These are phyloP conservation scores for Nipponacmea schrenckii DNA, from an alignment of 2,888 invertebrate species.

Conservation along the genomic window DNA sequence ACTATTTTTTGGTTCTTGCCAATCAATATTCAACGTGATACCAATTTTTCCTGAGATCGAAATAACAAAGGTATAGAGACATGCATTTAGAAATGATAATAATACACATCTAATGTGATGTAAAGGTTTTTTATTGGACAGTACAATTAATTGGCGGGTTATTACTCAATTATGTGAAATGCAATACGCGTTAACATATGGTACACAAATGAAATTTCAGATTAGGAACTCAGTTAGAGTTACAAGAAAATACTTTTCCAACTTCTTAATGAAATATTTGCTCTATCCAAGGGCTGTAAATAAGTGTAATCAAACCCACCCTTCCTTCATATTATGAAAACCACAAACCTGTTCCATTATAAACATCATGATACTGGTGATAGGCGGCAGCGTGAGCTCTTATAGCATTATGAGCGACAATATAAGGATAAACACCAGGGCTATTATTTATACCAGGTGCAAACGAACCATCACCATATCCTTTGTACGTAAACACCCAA, in stretches of 20 bases:
- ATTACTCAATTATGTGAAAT: too few relatives aligned
- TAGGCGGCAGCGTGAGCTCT: conserved; percentile 77
- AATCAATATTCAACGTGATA: conserved; percentile 54
- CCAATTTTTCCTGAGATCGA: conserved; percentile 46
- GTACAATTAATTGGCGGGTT: too few relatives aligned
- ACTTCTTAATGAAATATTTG: too few relatives aligned
- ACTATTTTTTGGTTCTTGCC: conserved; percentile 51
- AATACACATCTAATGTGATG: background rate
- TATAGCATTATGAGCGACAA: conserved; percentile 75
- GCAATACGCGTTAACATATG: too few relatives aligned
- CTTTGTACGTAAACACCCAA: conserved; percentile 50
- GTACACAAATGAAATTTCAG: too few relatives aligned
- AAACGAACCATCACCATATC: conserved; percentile 45
- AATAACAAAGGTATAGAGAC: background rate
- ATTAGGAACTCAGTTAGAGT: too few relatives aligned
- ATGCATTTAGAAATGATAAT: background rate
- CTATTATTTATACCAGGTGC: conserved; percentile 37
- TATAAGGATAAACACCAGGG: conserved; percentile 70
- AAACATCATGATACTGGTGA: conserved; percentile 65
- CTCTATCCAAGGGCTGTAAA: too few relatives aligned
- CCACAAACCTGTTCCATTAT: conserved; percentile 21
- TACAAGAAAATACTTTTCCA: too few relatives aligned
- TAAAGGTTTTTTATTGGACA: background rate
- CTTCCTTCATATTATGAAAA: too few relatives aligned
- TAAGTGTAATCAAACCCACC: too few relatives aligned